Percentiles rank a stretch among this genome's conserved stretches.
These are phyloP conservation scores for Micromys minutus DNA, from an alignment of 2,113 vertebrate genomes.

Conservation along the genomic window DNA sequence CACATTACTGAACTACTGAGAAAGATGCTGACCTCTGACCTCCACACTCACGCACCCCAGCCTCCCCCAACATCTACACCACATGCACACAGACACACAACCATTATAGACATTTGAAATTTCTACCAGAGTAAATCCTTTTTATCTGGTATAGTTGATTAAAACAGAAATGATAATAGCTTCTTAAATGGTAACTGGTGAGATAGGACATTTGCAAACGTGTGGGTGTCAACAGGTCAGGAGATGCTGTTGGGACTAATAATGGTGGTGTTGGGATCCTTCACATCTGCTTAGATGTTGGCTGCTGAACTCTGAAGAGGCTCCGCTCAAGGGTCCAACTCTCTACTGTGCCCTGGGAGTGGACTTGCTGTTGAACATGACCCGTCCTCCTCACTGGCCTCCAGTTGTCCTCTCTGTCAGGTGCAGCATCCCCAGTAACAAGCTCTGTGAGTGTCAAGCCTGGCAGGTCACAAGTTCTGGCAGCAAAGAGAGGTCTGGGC, in stretches of 20 bases:
- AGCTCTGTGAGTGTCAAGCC: not conserved
- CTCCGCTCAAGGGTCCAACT: not conserved
- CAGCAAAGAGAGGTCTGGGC: not conserved
- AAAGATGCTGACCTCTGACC: not conserved
- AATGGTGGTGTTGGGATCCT: not conserved
- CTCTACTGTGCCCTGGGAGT: not conserved
- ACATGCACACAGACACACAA: not conserved
- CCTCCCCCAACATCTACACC: not conserved
- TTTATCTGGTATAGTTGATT: not conserved
- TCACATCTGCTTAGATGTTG: not conserved
- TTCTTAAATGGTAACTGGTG: not conserved
- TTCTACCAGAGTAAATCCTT: not conserved
- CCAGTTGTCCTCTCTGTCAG: not conserved
- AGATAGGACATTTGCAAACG: not conserved
- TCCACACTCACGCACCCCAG: not conserved
- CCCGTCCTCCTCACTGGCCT: not conserved
- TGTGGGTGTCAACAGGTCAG: not conserved
- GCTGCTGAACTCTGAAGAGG: not conserved
- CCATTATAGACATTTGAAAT: not conserved
- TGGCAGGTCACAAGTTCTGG: conserved; percentile 23
- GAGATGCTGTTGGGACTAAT: not conserved
- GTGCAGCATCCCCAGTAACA: not conserved
- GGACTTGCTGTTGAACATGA: not conserved
- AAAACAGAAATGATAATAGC: not conserved
- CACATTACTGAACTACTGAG: not conserved